Base-by-base conservation (phyloP, 2,113 vertebrate species). In the Boleophthalmus pectinirostris region DNA sequence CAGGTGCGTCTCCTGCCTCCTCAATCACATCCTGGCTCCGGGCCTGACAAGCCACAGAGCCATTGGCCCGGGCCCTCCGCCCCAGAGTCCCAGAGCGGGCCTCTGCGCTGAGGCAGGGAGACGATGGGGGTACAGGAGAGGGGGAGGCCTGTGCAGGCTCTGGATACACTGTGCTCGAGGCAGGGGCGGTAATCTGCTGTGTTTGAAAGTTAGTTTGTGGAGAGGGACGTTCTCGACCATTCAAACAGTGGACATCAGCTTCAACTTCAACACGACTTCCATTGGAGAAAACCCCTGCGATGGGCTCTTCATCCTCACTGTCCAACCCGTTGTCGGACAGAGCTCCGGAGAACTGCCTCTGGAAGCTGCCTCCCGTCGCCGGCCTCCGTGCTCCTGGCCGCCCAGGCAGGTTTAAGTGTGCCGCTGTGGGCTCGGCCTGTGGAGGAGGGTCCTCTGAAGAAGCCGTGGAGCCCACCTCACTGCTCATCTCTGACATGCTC, bases 401-500 rank as follows among this genome's bases (percentile, higher is more conserved):
- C 83, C 85, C 95, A 80, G 0, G 91, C 89, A 77, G 92, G 90
- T 38, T 93, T 88, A 72, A 93, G 75, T 96, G 96, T 15, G 95
- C 87, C 61, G 92, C 0, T 10, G 57, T 21, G 2, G 91, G 29
- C 91, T 95, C 46, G 82, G 84, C 0, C 75, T 95, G 95, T 0
- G 92, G 94, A 24, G 93, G 91, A 0, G 97, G 98, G 83, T 98
- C 97, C 0, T 98, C 97, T 0, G 98, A 99, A 0, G 97, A 99
- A 3, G 96, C 98, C 0, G 97, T 99, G 73, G 98, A 99, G 0
- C 98, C 98, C 77, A 98, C 97, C 92, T 99, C 98, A 0, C 97
- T 98, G 92, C 97, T 99, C 97, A 99, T 98, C 85, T 99, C 98
- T 2, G 97, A 98, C 0, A 95, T 96, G 93, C 98, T 99, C 75